These are phyloP conservation scores for Uria lomvia DNA, from an alignment of 2,113 vertebrate genomes.

Conservation along the genomic window DNA sequence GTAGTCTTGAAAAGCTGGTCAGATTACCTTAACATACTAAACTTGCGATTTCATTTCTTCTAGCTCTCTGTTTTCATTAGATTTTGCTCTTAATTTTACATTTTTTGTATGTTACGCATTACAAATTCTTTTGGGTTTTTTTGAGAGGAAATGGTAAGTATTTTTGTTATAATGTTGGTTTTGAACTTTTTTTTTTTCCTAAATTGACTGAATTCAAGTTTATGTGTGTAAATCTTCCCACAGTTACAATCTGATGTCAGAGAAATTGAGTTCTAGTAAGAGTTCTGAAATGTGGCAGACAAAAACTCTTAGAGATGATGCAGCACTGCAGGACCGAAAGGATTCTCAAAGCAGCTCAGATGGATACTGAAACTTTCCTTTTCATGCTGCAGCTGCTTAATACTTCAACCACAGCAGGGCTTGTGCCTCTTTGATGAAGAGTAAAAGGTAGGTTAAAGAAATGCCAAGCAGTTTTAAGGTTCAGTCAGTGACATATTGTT, in stretches of 20 bases:
- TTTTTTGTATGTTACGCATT: accelerated
- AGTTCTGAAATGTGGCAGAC: background rate
- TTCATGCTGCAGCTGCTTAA: background rate
- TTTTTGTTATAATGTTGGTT: background rate
- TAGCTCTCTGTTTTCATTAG: background rate
- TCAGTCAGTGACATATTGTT: background rate
- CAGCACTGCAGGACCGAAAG: background rate
- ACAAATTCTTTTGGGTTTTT: background rate
- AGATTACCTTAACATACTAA: background rate
- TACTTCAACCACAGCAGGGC: background rate
- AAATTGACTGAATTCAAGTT: background rate
- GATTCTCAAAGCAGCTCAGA: background rate
- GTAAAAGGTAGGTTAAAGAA: background rate
- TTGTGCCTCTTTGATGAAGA: background rate
- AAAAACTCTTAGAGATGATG: background rate
- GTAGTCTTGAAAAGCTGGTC: background rate
- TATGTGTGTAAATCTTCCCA: background rate
- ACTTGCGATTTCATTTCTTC: background rate
- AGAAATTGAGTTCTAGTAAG: background rate
- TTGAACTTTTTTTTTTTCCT: background rate
- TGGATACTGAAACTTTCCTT: background rate
- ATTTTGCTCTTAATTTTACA: background rate
- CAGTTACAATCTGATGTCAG: background rate
- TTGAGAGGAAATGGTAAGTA: background rate
- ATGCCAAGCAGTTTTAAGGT: background rate